Conservation (phyloP, 1,140 invertebrate genomes). For the Carposina sasakii region DNA sequence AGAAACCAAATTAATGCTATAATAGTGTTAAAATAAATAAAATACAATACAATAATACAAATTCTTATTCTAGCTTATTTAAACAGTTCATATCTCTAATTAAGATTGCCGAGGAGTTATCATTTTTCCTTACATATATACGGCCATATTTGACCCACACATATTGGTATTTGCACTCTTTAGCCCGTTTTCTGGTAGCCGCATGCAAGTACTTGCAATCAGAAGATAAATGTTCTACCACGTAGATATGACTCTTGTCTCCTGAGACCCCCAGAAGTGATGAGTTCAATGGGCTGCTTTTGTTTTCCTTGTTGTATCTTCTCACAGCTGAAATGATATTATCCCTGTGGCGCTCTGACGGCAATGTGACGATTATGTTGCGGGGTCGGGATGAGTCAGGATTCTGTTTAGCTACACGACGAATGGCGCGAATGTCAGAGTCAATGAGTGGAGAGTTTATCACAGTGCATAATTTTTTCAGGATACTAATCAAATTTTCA, state of each 20-base stretch:
- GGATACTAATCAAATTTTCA: background rate
- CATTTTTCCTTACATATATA: slow-evolving; percentile 2
- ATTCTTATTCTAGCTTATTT: background rate
- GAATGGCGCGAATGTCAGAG: background rate
- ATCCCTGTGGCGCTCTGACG: slow-evolving; percentile 1
- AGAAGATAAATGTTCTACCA: background rate
- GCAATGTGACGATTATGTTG: slow-evolving; percentile 2
- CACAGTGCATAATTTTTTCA: slow-evolving; percentile 4
- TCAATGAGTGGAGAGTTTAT: background rate
- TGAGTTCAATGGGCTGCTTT: background rate
- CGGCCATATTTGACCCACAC: slow-evolving; percentile 4
- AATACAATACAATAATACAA: no score
- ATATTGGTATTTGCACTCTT: background rate
- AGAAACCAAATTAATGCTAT: no score
- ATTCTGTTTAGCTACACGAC: slow-evolving; percentile 4
- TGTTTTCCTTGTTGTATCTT: background rate
- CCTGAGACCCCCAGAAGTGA: background rate
- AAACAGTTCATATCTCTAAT: background rate
- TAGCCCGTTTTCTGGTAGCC: background rate
- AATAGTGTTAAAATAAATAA: no score
- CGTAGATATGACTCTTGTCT: background rate
- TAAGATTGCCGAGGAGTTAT: background rate
- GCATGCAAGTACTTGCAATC: slow-evolving; percentile 4
- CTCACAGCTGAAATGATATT: background rate
- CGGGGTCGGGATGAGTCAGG: no score